phyloP scores from a whole-genome alignment of 2,113 vertebrate genomes.

The Gobius niger region DNA sequence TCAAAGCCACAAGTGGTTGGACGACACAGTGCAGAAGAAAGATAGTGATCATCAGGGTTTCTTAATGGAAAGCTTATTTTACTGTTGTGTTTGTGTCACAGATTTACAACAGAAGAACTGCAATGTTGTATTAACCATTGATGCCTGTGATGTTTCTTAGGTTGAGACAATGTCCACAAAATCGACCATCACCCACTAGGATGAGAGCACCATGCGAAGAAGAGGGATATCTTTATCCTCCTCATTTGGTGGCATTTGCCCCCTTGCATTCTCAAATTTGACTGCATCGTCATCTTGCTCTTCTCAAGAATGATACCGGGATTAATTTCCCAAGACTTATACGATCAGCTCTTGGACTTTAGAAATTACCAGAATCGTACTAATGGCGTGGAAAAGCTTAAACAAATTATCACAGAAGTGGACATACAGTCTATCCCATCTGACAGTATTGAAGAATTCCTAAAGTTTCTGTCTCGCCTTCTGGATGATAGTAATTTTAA shows the following conservation, averaged over 20 bases:
- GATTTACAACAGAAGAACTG: neutral
- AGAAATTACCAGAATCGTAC: conserved; percentile 85
- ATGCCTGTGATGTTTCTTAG: conserved; percentile 34
- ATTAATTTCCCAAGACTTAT: conserved; percentile 84
- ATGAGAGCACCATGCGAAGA: conserved; percentile 51
- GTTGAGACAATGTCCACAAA: conserved; percentile 22
- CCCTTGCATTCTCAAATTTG: conserved; percentile 54
- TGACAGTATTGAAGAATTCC: conserved; percentile 75
- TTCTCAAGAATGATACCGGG: conserved; percentile 80
- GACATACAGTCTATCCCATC: conserved; percentile 70
- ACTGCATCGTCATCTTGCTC: conserved; percentile 31
- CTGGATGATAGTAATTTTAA: conserved; percentile 86
- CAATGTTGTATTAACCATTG: neutral
- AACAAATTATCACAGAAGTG: conserved; percentile 73
- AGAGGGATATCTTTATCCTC: conserved; percentile 52
- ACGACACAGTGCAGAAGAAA: neutral
- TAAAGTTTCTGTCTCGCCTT: conserved; percentile 79
- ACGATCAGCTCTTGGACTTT: conserved; percentile 82
- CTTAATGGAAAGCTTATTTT: neutral
- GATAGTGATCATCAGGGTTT: neutral
- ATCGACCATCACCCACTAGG: conserved; percentile 42
- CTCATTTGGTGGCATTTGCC: conserved; percentile 18
- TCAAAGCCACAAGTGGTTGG: conserved; percentile 70
- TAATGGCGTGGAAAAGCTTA: conserved; percentile 84
- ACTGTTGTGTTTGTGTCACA: neutral